A percentile compares a stretch with the other conserved stretches of the same genome.
Conservation (phyloP, 1,140 invertebrate species). For the Polyergus mexicanus region DNA sequence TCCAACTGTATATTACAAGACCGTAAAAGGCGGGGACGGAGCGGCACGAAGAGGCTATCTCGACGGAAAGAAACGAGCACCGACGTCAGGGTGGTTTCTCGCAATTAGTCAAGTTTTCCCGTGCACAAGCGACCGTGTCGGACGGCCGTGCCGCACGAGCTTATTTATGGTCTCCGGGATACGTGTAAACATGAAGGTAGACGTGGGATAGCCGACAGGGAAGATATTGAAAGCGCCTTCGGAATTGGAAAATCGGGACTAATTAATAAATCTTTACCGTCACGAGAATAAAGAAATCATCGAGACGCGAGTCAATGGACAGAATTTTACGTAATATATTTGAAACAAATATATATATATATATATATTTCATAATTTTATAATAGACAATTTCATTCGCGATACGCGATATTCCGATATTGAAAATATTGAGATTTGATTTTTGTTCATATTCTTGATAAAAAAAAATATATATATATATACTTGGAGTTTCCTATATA, state of each 20-base stretch:
- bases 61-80: slow-evolving; percentile 69
- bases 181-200: slow-evolving; percentile 74
- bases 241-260: slow-evolving; percentile 4
- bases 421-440: neutral
- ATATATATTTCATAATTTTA: neutral
- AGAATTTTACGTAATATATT: neutral
- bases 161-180: slow-evolving; percentile 73
- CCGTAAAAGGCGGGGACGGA: slow-evolving; percentile 19
- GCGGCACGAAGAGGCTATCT: slow-evolving; percentile 63
- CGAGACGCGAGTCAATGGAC: neutral
- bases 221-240: neutral
- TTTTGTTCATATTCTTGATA: neutral
- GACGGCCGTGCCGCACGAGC: slow-evolving; percentile 51
- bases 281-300: slow-evolving; percentile 9
- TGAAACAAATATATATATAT: neutral
- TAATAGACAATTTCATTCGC: neutral
- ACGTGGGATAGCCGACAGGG: slow-evolving; percentile 43
- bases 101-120: slow-evolving; percentile 79
- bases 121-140: slow-evolving; percentile 64
- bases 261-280: neutral
- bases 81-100: slow-evolving; percentile 71
- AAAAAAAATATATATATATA: neutral
- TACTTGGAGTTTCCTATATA: slow-evolving; percentile 3
- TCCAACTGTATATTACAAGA: slow-evolving; percentile 69
- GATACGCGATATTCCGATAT: neutral